Evolutionary conservation across 2,888 invertebrate genomes (phyloP), one percentile per base, ranked within the genome.

Genomic region (Pycnomerus fuliginosus): DNA sequence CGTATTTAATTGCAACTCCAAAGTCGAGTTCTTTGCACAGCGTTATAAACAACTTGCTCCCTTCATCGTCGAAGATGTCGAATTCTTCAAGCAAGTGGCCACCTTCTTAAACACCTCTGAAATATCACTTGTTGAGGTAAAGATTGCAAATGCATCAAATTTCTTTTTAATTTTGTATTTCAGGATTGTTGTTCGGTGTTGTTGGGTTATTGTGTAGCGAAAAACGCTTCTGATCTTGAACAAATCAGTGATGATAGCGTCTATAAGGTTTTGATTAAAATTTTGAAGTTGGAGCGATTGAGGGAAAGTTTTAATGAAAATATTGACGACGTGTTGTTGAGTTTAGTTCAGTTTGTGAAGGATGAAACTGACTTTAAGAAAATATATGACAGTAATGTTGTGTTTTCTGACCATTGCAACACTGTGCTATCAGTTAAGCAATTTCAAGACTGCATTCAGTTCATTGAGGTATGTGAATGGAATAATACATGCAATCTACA

Each of bases 21-120:
- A 70, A 38, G 53, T 60, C 3, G 65, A 73, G 13, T 79, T 80
- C 56, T 74, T 69, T 37, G 36, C 54, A 1, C 68, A 62, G 25
- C 69, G 77, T 51, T 61, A 71, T 33, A 56, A 69, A 11, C 53
- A 62, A 12, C 65, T 79, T 17, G 64, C 74, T 4, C 70, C 74
- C 0, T 56, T 74, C 25, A 54, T 77, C 15, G 59, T 78, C 13
- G 62, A 68, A 17, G 62, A 64, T 27, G 65, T 69, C 1, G 58
- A 69, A 16, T 43, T 49, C 17, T 55, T 65, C 7, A 34, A 52
- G 13, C 30, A 34, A 32, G 52, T 45, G 4, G 38, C 48, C 7
- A 8, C 28, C 2, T 13, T 2, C 3, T 20, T 20, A 10, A 33
- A 22, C 3, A 45, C 35, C 16, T 5, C 42, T 1, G 11, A 30